phyloP scores from a whole-genome alignment of 2,797 vertebrate genomes.

The Australoheros facetus region DNA sequence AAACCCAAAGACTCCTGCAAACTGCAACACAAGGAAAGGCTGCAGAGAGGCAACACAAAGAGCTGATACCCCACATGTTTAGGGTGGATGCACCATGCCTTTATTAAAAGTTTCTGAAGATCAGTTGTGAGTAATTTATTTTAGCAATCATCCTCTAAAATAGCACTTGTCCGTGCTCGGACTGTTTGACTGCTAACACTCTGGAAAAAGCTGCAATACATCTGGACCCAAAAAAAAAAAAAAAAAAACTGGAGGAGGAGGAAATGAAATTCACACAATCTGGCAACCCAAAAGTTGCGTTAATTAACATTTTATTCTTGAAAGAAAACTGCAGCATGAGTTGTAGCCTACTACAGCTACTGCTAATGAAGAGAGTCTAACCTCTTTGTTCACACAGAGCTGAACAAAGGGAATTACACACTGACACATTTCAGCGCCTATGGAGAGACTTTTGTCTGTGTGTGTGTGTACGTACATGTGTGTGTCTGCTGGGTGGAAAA shows the following conservation, averaged over 20 bases:
- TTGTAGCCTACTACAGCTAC: neutral
- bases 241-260: neutral
- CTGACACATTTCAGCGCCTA: constrained; percentile 35
- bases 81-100: too few relatives aligned
- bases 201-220: neutral
- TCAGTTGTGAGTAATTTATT: neutral
- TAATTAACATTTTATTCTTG: neutral
- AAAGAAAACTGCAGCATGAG: neutral
- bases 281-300: neutral
- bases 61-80: neutral
- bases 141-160: neutral
- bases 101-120: too few relatives aligned
- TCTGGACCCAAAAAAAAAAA: neutral
- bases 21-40: neutral
- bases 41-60: neutral
- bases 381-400: constrained; percentile 28
- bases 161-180: too few relatives aligned
- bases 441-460: constrained; percentile 17
- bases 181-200: neutral
- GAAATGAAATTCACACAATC: neutral
- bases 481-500: neutral
- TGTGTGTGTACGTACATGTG: neutral
- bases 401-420: constrained; percentile 55
- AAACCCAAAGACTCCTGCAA: neutral
- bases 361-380: neutral